Evolutionary conservation across 2,113 vertebrate genomes (phyloP).

Genomic region (Leuciscus idus): DNA sequence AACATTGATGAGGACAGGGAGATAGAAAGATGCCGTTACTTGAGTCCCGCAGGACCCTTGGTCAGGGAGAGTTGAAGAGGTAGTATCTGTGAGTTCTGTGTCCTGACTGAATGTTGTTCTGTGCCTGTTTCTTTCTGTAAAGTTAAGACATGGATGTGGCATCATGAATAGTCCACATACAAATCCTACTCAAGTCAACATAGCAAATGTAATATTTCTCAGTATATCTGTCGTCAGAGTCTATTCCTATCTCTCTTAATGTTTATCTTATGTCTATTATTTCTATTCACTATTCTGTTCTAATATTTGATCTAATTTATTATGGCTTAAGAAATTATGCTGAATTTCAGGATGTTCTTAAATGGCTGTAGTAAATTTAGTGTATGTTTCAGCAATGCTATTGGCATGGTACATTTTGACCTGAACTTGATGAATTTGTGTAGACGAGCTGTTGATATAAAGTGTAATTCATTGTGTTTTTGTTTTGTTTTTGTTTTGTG

Average conservation of each 20-base stretch:
- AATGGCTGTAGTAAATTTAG: neutral
- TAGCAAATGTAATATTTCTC: neutral
- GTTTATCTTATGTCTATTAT: neutral
- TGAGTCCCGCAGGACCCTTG: neutral
- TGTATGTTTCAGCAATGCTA: neutral
- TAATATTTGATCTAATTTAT: neutral
- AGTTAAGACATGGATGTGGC: neutral
- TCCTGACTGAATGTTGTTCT: neutral
- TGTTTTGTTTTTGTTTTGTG: neutral
- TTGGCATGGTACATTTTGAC: neutral
- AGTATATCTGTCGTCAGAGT: neutral
- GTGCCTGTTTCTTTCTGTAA: neutral
- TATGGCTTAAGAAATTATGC: neutral
- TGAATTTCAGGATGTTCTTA: neutral
- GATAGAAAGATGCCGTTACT: neutral
- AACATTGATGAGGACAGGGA: neutral
- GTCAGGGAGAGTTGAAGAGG: neutral
- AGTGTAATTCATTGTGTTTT: neutral
- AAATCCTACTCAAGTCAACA: neutral
- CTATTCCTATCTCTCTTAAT: neutral
- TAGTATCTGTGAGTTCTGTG: neutral
- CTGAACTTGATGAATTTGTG: neutral
- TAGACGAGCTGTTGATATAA: neutral
- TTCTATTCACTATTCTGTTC: neutral
- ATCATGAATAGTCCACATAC: neutral